Percentiles rank a stretch among this genome's conserved stretches.
phyloP scores from a whole-genome alignment of 2,888 invertebrate genomes.

The Stramonita haemastoma region DNA sequence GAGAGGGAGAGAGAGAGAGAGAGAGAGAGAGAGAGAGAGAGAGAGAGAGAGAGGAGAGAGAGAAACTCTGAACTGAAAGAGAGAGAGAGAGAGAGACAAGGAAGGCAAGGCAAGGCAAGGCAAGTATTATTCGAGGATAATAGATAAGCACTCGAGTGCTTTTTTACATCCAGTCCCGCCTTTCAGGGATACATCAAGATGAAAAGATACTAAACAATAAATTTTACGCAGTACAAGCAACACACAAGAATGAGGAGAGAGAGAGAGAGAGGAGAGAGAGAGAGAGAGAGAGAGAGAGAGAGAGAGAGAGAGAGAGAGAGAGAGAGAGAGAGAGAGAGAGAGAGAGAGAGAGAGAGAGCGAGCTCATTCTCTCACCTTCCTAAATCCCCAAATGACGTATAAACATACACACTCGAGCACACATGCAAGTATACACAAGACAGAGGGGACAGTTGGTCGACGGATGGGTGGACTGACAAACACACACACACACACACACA shows the following conservation, averaged over 20 bases:
- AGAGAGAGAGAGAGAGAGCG: not conserved
- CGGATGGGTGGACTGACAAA: not conserved
- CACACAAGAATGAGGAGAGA: not conserved
- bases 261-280: not conserved
- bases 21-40: constrained; percentile 17
- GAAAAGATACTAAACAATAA: too few species aligned
- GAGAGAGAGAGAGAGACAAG: not conserved
- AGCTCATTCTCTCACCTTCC: too few species aligned
- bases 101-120: not conserved
- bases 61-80: not conserved
- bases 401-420: not conserved
- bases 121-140: not conserved
- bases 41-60: not conserved
- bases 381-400: not conserved
- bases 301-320: constrained; percentile 2
- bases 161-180: too few species aligned
- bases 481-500: constrained; percentile 11
- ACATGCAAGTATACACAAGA: not conserved
- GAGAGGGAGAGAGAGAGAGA: constrained; percentile 1
- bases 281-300: not conserved
- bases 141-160: not conserved
- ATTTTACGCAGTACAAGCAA: too few species aligned
- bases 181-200: too few species aligned
- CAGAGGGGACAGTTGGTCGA: not conserved
- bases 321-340: constrained; percentile 17